These are phyloP conservation scores for Limnothrissa miodon DNA, from an alignment of 2,113 vertebrate genomes.

Conservation along the genomic window DNA sequence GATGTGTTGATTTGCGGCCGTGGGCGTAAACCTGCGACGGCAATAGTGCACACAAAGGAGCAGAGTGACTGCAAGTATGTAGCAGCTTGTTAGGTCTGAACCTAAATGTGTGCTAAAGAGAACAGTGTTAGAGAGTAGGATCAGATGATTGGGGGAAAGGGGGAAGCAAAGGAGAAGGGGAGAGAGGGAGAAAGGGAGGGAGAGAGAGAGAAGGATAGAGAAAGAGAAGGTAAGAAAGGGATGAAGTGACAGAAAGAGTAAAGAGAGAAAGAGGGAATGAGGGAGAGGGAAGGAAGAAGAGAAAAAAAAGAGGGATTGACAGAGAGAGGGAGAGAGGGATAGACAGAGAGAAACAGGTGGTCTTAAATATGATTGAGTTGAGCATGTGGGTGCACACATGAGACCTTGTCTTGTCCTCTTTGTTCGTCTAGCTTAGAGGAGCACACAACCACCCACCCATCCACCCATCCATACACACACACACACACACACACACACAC, in stretches of 20 bases:
- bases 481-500: background rate
- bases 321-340: background rate
- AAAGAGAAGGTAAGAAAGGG: background rate
- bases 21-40: background rate
- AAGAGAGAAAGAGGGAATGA: background rate
- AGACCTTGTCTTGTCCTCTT: background rate
- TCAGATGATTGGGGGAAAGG: background rate
- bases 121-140: background rate
- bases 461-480: background rate
- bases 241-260: background rate
- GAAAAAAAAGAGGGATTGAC: no score
- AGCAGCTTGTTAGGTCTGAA: background rate
- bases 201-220: background rate
- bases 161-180: background rate
- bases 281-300: background rate
- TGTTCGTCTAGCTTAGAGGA: background rate
- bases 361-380: background rate
- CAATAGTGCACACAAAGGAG: background rate
- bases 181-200: background rate
- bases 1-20: background rate
- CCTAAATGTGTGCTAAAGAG: background rate
- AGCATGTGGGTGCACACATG: constrained; percentile 1
- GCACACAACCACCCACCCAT: background rate
- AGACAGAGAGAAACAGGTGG: background rate
- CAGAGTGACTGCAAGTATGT: background rate